Conservation (phyloP, 2,113 vertebrate species). For the Agapornis roseicollis region DNA sequence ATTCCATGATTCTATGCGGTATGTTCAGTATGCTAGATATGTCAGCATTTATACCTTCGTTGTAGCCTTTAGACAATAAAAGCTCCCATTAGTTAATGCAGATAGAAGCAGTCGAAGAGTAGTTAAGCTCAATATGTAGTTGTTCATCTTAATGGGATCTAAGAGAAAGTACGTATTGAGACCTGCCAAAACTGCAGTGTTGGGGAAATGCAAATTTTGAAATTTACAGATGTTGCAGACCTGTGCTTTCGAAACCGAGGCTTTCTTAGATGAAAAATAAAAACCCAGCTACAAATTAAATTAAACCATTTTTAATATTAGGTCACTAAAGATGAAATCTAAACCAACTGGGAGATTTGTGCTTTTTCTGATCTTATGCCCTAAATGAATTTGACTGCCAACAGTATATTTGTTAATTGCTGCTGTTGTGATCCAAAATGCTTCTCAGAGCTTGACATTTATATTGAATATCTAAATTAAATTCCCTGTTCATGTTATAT, state of each 20-base stretch:
- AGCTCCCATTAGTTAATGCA: constrained; percentile 59
- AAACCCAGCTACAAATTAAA: background rate
- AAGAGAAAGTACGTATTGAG: constrained; percentile 51
- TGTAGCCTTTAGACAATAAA: constrained; percentile 59
- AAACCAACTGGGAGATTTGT: background rate
- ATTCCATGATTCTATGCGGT: too few species aligned
- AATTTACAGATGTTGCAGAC: background rate
- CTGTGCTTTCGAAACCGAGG: background rate
- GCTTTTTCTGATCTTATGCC: constrained; percentile 8
- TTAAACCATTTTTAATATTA: background rate
- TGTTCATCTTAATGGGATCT: constrained; percentile 55
- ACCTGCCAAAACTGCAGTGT: constrained; percentile 16
- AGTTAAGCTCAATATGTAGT: constrained; percentile 52
- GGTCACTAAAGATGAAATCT: background rate
- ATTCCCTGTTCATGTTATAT: background rate
- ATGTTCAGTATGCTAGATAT: constrained; percentile 21
- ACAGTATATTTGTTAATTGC: constrained; percentile 55
- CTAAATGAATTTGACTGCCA: constrained; percentile 30
- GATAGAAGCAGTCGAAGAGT: constrained; percentile 49
- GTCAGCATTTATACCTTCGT: constrained; percentile 62
- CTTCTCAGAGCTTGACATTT: constrained; percentile 37
- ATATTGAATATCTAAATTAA: constrained; percentile 50
- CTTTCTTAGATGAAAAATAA: background rate
- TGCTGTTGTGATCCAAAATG: constrained; percentile 38
- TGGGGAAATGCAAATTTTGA: background rate